Evolutionary conservation across 1,140 invertebrate genomes (phyloP), one percentile per base, ranked within the genome.

Genomic region (Leptestheria dahalacensis): DNA sequence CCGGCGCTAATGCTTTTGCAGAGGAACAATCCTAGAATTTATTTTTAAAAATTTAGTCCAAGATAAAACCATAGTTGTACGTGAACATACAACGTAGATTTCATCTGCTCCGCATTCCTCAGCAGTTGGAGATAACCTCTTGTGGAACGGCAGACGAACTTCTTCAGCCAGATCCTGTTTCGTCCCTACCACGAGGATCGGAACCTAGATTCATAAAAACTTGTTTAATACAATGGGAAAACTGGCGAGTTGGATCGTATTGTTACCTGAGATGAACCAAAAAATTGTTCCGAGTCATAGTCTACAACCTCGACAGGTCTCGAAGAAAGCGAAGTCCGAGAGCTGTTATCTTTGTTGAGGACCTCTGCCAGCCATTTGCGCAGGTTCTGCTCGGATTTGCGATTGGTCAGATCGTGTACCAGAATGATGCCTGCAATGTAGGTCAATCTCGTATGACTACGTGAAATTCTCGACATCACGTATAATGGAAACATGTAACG

Each of bases 381-480:
- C 50, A 97, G 74, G 76, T 97, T 95, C 62, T 89, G 80, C 71
- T 97, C 88, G 54, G 91, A 95, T 72, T 97, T 97, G 65, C 88
- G 79, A 71, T 97, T 98, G 23, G 89, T 93, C 64, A 97, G 77
- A 75, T 98, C 95, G 75, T 97, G 92, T 11, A 97, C 91, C 50
- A 97, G 75, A 66, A 96, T 90, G 52, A 95, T 88, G 62, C 86
- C 86, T 88, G 65, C 61, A 77, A 76, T 66, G 66, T n/a, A n/a
- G n/a, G n/a, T n/a, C n/a, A n/a, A n/a, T n/a, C n/a, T n/a, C n/a
- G n/a, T n/a, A n/a, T n/a, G n/a, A n/a, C n/a, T n/a, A n/a, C n/a
- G n/a, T n/a, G n/a, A n/a, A n/a, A 58, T 48, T 4, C 21, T 21
- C 15, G 57, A 26, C 12, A 20, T 50, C 12, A 26, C 20, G 26